These are phyloP conservation scores for Caranx ignobilis DNA, from an alignment of 2,113 vertebrate species.

Conservation along the genomic window DNA sequence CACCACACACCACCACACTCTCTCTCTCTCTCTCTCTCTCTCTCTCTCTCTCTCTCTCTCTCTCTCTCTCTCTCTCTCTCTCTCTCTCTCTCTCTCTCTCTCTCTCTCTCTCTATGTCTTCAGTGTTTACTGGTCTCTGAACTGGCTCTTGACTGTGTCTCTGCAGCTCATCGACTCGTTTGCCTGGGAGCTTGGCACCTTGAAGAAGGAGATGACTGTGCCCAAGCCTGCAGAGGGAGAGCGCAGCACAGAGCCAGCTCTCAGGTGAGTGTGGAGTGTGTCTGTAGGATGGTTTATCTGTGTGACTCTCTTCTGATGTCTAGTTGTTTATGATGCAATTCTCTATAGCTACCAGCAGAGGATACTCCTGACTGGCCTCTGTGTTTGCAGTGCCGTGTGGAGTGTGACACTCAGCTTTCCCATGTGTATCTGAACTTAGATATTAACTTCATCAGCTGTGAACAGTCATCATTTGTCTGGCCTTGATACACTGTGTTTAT, in stretches of 20 bases:
- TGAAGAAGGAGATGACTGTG: constrained; percentile 94
- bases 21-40: too few species aligned
- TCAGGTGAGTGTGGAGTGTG: constrained; percentile 72
- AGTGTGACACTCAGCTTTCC: too few species aligned
- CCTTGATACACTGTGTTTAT: too few species aligned
- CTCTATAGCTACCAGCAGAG: constrained; percentile 27
- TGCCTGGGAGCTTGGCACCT: constrained; percentile 92
- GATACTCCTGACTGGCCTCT: not conserved
- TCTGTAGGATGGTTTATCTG: not conserved
- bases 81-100: too few species aligned
- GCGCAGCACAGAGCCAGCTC: constrained; percentile 66
- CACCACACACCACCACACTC: not conserved
- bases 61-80: too few species aligned
- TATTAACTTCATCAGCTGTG: not conserved
- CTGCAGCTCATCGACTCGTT: constrained; percentile 94
- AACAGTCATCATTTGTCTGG: not conserved
- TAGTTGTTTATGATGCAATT: not conserved
- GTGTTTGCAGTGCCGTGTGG: not conserved
- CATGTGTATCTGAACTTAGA: not conserved
- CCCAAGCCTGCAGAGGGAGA: constrained; percentile 77
- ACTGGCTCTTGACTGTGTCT: constrained; percentile 31
- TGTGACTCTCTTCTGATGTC: not conserved
- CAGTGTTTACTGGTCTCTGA: not conserved
- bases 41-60: too few species aligned
- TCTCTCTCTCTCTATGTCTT: not conserved